These are phyloP conservation scores for Mesocricetus auratus DNA, from an alignment of 2,113 vertebrate species.

Conservation along the genomic window DNA sequence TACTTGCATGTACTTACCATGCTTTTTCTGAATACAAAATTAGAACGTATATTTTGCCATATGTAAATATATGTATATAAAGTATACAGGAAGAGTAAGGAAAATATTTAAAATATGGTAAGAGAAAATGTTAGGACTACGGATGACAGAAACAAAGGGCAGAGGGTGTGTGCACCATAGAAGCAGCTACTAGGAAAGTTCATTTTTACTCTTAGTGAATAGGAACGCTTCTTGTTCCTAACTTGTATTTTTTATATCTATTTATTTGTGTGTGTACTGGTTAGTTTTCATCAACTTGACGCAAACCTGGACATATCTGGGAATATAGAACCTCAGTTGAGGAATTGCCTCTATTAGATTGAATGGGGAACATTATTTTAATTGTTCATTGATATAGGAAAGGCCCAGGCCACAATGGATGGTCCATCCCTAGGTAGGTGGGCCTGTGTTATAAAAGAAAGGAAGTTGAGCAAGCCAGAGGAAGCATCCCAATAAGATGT, in stretches of 20 bases:
- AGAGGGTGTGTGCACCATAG: no score
- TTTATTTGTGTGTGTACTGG: not conserved
- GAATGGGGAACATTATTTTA: not conserved
- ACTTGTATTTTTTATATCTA: not conserved
- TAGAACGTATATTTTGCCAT: slow-evolving; percentile 29
- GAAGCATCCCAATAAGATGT: not conserved
- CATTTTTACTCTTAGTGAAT: not conserved
- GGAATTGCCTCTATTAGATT: not conserved
- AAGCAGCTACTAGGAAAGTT: not conserved
- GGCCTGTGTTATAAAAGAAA: not conserved
- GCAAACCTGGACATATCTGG: not conserved
- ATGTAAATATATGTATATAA: not conserved
- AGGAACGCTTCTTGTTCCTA: not conserved
- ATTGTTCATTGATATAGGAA: not conserved
- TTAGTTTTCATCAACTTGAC: not conserved
- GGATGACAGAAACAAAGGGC: not conserved
- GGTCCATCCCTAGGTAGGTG: not conserved
- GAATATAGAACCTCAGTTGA: not conserved
- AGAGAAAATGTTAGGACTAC: not conserved
- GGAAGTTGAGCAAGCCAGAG: not conserved
- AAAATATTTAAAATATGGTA: not conserved
- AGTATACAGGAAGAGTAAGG: slow-evolving; percentile 19
- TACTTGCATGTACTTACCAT: slow-evolving; percentile 1
- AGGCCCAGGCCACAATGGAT: not conserved
- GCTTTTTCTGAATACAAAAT: slow-evolving; percentile 37